Evolutionary conservation across 2,888 invertebrate species (phyloP).

Genomic region (Lamellibrachia columna): DNA sequence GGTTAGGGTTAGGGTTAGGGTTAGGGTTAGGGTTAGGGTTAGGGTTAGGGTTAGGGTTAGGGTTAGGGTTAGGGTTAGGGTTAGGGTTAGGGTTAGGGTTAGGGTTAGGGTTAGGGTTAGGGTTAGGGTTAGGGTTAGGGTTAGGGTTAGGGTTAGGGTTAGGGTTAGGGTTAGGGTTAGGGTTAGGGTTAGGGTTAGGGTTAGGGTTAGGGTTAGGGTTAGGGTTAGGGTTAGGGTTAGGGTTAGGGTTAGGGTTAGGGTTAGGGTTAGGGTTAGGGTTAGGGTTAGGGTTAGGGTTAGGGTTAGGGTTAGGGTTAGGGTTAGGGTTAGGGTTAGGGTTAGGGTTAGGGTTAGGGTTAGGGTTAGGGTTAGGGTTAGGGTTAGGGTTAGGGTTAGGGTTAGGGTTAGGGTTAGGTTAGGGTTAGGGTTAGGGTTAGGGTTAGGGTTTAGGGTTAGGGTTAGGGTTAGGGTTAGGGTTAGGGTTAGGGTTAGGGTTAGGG

Average conservation of each 20-base stretch:
- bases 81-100: slow-evolving; percentile 43
- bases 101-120: slow-evolving; percentile 47
- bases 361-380: slow-evolving; percentile 45
- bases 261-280: slow-evolving; percentile 41
- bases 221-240: slow-evolving; percentile 48
- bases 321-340: slow-evolving; percentile 46
- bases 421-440: slow-evolving; percentile 29
- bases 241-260: slow-evolving; percentile 44
- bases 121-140: slow-evolving; percentile 44
- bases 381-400: slow-evolving; percentile 44
- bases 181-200: slow-evolving; percentile 44
- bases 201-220: slow-evolving; percentile 45
- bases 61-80: slow-evolving; percentile 40
- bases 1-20: slow-evolving; percentile 41
- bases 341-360: slow-evolving; percentile 44
- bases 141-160: slow-evolving; percentile 21
- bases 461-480: slow-evolving; percentile 24
- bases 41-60: slow-evolving; percentile 44
- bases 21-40: slow-evolving; percentile 45
- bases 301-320: slow-evolving; percentile 46
- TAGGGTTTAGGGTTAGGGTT: slow-evolving; percentile 25
- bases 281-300: slow-evolving; percentile 45
- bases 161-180: slow-evolving; percentile 35
- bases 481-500: slow-evolving; percentile 20
- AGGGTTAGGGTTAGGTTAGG: too few species aligned